Evolutionary conservation across 2,113 vertebrate species (phyloP).

Genomic region (Zosterops borbonicus): DNA sequence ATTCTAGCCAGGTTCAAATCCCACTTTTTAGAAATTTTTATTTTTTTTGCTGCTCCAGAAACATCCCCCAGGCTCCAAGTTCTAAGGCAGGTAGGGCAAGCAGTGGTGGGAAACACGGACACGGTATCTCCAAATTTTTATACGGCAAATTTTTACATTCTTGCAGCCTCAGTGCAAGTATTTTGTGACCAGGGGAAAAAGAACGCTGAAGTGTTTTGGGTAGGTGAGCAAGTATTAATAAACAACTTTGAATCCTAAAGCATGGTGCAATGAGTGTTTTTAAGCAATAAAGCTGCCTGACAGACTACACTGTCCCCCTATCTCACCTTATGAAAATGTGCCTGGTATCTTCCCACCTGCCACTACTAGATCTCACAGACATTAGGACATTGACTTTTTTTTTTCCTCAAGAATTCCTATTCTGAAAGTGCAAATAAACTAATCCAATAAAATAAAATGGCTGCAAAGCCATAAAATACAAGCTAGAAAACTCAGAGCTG

Average conservation of each 20-base stretch:
- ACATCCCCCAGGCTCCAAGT: not conserved
- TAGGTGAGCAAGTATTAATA: not conserved
- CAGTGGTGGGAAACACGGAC: not conserved
- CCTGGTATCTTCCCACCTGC: not conserved
- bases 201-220: not conserved
- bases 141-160: not conserved
- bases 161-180: not conserved
- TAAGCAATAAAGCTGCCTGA: not conserved
- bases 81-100: not conserved
- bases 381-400: not conserved
- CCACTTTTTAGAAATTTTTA: not conserved
- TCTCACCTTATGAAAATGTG: not conserved
- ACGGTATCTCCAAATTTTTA: accelerated
- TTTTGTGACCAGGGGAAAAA: not conserved
- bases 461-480: not conserved
- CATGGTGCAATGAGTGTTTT: accelerated
- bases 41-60: not conserved
- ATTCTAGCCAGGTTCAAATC: not conserved
- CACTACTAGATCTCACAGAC: not conserved
- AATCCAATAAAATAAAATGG: not conserved
- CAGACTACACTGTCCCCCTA: not conserved
- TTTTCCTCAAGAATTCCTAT: not conserved
- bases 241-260: not conserved
- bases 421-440: not conserved
- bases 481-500: not conserved